These are phyloP conservation scores for Periophthalmodon schlosseri DNA, from an alignment of 2,113 vertebrate genomes.

Conservation along the genomic window DNA sequence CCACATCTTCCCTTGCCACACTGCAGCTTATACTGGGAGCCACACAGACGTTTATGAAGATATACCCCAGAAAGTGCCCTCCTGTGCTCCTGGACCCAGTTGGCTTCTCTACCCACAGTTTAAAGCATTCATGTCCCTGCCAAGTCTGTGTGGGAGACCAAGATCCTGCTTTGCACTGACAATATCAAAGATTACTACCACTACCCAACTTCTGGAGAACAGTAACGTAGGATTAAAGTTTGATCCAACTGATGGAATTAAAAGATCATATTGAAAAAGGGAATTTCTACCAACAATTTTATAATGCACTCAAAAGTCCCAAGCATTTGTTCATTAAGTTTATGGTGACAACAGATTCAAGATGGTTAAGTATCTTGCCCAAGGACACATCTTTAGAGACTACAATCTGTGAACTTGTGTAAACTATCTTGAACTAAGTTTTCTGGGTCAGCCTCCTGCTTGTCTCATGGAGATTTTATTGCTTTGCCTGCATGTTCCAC, in stretches of 20 bases:
- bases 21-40: conserved; percentile 55
- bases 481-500: no score
- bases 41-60: conserved; percentile 54
- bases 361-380: neutral
- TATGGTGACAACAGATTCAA: neutral
- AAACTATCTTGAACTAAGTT: no score
- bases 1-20: conserved; percentile 48
- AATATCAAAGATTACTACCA: neutral
- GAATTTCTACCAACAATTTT: neutral
- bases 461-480: no score
- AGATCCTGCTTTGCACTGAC: conserved; percentile 9
- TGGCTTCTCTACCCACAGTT: conserved; percentile 44
- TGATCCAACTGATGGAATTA: neutral
- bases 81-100: conserved; percentile 33
- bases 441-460: no score
- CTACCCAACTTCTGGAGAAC: neutral
- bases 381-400: neutral
- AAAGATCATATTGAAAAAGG: neutral
- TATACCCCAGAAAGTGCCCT: conserved; percentile 38
- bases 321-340: neutral
- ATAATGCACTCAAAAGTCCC: neutral
- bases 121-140: conserved; percentile 52
- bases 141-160: conserved; percentile 22
- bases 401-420: no score
- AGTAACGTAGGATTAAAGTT: neutral